These are phyloP conservation scores for Clarias fuscus DNA, from an alignment of 2,797 vertebrate genomes.

Conservation along the genomic window DNA sequence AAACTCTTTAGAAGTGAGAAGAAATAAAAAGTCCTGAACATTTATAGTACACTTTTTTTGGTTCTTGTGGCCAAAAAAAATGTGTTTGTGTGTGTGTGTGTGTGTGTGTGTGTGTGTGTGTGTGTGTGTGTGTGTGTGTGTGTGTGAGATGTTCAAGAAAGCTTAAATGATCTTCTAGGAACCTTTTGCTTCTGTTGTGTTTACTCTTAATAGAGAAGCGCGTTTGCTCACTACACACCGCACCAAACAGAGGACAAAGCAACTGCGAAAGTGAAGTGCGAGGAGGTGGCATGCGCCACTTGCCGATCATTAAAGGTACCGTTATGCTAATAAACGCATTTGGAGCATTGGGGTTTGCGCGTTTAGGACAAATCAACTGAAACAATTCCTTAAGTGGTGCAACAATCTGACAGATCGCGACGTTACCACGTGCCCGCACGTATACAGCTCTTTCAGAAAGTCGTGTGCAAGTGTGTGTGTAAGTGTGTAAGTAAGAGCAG, in stretches of 20 bases:
- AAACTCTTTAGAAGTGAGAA: neutral
- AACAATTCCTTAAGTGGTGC: neutral
- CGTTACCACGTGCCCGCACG: neutral
- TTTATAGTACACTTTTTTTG: neutral
- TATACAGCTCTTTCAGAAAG: neutral
- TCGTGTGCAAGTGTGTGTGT: conserved; percentile 6
- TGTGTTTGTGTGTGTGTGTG: conserved; percentile 12
- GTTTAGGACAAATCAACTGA: neutral
- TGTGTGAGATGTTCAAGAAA: neutral
- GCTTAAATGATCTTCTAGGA: neutral
- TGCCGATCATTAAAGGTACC: conserved; percentile 17
- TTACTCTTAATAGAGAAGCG: neutral
- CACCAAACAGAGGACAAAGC: neutral
- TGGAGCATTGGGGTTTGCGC: neutral
- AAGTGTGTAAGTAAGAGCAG: neutral
- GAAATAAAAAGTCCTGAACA: neutral
- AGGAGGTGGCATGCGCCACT: conserved; percentile 23
- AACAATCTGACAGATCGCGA: neutral
- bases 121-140: neutral
- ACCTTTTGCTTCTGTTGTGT: neutral
- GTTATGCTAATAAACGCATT: neutral
- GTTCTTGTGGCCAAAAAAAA: neutral
- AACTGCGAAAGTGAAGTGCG: neutral
- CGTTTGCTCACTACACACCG: neutral
- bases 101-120: conserved; percentile 13